A percentile compares a stretch with the other conserved stretches of the same genome.
phyloP scores from a whole-genome alignment of 2,797 vertebrate genomes.

The Girardinus metallicus region DNA sequence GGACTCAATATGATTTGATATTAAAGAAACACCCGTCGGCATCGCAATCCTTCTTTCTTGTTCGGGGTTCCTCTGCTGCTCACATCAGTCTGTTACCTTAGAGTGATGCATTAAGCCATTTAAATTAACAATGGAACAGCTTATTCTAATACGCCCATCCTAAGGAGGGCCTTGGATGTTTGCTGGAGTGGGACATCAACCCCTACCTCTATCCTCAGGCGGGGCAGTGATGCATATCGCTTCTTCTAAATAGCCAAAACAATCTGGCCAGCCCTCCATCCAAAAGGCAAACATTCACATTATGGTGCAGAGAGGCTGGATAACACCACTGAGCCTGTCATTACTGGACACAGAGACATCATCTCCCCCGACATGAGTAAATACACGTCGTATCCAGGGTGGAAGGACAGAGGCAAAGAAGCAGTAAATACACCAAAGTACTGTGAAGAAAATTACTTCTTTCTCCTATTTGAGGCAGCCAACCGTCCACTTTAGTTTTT shows the following conservation, averaged over 20 bases:
- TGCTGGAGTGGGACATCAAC: constrained; percentile 69
- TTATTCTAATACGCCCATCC: constrained; percentile 91
- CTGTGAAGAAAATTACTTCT: constrained; percentile 86
- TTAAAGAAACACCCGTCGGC: constrained; percentile 96
- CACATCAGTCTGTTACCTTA: constrained; percentile 81
- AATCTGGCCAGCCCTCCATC: constrained; percentile 91
- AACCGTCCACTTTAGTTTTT: constrained; percentile 67
- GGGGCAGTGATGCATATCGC: constrained; percentile 85
- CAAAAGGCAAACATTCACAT: constrained; percentile 90
- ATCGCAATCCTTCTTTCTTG: constrained; percentile 76
- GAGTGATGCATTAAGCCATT: constrained; percentile 97
- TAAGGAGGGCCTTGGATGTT: constrained; percentile 61
- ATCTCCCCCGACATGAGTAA: constrained; percentile 87
- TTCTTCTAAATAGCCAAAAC: constrained; percentile 91
- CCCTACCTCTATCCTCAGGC: constrained; percentile 88
- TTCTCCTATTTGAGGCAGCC: constrained; percentile 36
- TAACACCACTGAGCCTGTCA: constrained; percentile 79
- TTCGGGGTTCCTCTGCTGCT: constrained; percentile 72
- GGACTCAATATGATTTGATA: constrained; percentile 81
- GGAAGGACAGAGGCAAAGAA: constrained; percentile 86
- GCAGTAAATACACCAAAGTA: constrained; percentile 93
- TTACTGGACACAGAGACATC: constrained; percentile 82
- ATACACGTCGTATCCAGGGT: constrained; percentile 88
- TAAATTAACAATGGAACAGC: constrained; percentile 99
- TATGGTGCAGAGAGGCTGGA: constrained; percentile 61